Conservation (phyloP, 2,113 vertebrate genomes). For the Apodemus speciosus region DNA sequence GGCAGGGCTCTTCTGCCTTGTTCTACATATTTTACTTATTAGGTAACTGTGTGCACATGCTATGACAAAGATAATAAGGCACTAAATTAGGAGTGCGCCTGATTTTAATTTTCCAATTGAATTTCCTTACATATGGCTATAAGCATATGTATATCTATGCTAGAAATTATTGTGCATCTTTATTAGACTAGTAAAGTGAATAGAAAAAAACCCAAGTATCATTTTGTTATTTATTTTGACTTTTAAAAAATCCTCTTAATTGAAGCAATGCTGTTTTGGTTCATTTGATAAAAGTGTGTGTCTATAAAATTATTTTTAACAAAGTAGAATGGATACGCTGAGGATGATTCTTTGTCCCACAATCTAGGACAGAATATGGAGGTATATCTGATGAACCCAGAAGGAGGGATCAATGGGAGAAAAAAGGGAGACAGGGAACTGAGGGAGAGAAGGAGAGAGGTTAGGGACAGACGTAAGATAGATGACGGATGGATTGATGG, state of each 20-base stretch:
- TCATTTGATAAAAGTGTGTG: neutral
- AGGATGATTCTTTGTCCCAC: neutral
- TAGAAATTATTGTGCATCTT: slow-evolving; percentile 50
- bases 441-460: neutral
- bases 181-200: slow-evolving; percentile 56
- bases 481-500: neutral
- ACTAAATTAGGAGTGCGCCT: slow-evolving; percentile 77
- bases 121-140: slow-evolving; percentile 69
- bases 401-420: neutral
- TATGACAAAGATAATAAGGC: slow-evolving; percentile 78
- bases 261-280: neutral
- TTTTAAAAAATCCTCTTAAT: neutral
- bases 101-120: slow-evolving; percentile 78
- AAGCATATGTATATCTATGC: slow-evolving; percentile 71
- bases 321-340: neutral
- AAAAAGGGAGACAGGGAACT: neutral
- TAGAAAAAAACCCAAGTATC: slow-evolving; percentile 16
- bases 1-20: slow-evolving; percentile 67
- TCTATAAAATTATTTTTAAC: neutral
- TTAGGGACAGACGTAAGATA: neutral
- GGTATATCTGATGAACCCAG: neutral
- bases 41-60: slow-evolving; percentile 70
- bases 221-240: slow-evolving; percentile 28
- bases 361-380: neutral
- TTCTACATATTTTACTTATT: slow-evolving; percentile 80